phyloP scores from a whole-genome alignment of 2,797 vertebrate species.

The Danio jaintianensis region DNA sequence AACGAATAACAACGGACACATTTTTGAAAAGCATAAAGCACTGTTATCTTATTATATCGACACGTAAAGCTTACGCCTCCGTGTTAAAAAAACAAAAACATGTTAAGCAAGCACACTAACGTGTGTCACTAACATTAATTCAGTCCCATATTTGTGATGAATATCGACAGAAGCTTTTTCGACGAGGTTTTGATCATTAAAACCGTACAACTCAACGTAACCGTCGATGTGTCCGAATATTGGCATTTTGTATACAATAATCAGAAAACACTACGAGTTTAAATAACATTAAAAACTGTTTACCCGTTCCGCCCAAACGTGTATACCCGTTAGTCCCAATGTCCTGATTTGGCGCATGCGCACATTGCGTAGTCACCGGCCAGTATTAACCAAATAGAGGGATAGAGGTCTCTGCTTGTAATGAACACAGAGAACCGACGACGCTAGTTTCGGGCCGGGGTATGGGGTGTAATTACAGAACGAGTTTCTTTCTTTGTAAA shows the following conservation, averaged over 20 bases:
- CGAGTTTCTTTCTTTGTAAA: conserved; percentile 1
- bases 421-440: background rate
- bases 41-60: background rate
- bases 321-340: background rate
- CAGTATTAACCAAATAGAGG: conserved; percentile 5
- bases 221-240: background rate
- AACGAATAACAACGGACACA: background rate
- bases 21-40: background rate
- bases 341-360: conserved; percentile 40
- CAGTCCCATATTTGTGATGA: background rate
- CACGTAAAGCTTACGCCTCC: background rate
- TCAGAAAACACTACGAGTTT: background rate
- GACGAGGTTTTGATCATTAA: background rate
- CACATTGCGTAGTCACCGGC: background rate
- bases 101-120: too few species aligned
- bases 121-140: background rate
- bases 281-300: conserved; percentile 9
- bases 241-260: background rate
- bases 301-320: conserved; percentile 44
- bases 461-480: conserved; percentile 12
- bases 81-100: background rate
- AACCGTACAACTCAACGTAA: background rate
- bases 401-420: background rate
- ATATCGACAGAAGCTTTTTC: conserved; percentile 23
- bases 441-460: background rate